A percentile compares a stretch with the other conserved stretches of the same genome.
These are phyloP conservation scores for Channallabes apus DNA, from an alignment of 2,797 vertebrate species.

Conservation along the genomic window DNA sequence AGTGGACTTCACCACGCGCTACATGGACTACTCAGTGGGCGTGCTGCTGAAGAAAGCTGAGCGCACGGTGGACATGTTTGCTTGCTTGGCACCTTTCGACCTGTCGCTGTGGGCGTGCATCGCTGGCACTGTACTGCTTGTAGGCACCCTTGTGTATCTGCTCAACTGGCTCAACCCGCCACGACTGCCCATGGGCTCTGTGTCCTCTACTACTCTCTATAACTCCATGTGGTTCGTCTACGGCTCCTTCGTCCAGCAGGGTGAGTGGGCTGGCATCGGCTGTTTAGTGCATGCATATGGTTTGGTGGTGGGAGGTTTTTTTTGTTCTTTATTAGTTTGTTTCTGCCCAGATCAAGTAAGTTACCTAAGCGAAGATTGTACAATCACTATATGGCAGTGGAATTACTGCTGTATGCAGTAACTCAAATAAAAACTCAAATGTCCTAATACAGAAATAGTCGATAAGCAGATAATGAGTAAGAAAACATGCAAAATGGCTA, in stretches of 20 bases:
- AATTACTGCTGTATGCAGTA: not conserved
- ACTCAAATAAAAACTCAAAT: not conserved
- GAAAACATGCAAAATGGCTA: not conserved
- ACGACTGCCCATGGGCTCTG: conserved; percentile 93
- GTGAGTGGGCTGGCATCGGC: conserved; percentile 71
- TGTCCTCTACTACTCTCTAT: conserved; percentile 95
- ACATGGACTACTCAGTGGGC: conserved; percentile 98
- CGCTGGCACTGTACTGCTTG: conserved; percentile 91
- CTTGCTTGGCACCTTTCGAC: conserved; percentile 95
- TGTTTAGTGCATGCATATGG: not conserved
- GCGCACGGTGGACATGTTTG: conserved; percentile 97
- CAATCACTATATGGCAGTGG: not conserved
- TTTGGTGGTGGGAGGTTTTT: not conserved
- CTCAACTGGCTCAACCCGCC: conserved; percentile 98
- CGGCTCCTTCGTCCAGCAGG: conserved; percentile 98
- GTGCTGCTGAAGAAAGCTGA: conserved; percentile 94
- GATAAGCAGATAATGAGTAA: not conserved
- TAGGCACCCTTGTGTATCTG: conserved; percentile 94
- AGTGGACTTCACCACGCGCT: conserved; percentile 96
- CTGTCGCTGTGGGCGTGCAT: conserved; percentile 98
- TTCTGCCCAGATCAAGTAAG: not conserved
- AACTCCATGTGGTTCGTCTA: conserved; percentile 99
- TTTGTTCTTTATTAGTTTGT: not conserved
- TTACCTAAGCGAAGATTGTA: not conserved
- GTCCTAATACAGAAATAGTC: not conserved